Evolutionary conservation across 2,888 invertebrate species (phyloP).

Genomic region (Byasa hedistus): DNA sequence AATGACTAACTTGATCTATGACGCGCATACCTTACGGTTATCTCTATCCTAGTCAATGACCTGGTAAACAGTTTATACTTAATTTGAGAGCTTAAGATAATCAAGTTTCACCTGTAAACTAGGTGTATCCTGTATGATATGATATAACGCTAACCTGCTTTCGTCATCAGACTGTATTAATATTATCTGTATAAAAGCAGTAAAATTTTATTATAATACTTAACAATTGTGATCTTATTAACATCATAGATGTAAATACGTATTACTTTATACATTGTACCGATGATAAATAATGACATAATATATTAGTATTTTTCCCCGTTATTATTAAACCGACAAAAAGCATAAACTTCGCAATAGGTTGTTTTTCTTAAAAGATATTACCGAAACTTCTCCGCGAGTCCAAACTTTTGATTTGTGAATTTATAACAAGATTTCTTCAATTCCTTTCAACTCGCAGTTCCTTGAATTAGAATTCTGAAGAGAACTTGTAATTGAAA

Average conservation of each 20-base stretch:
- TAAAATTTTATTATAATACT: no score
- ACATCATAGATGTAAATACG: no score
- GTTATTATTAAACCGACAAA: not conserved
- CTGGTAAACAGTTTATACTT: constrained; percentile 22
- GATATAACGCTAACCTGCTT: not conserved
- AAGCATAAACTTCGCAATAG: not conserved
- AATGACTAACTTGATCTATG: not conserved
- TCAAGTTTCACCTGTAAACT: constrained; percentile 3
- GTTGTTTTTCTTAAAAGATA: constrained; percentile 8
- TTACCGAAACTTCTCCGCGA: not conserved
- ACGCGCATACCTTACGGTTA: not conserved
- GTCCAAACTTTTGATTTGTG: constrained; percentile 23
- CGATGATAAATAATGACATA: not conserved
- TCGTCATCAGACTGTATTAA: not conserved
- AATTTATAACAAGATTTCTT: constrained; percentile 23
- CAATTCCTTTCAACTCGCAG: constrained; percentile 7
- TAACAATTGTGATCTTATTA: no score
- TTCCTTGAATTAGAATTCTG: not conserved
- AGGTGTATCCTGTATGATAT: constrained; percentile 1
- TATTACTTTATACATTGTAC: not conserved
- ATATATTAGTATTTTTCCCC: not conserved
- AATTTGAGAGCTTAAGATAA: constrained; percentile 11
- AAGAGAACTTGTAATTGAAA: constrained; percentile 13
- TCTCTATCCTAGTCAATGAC: constrained; percentile 16
- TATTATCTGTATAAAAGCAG: not conserved